Percentiles rank a stretch among this genome's conserved stretches.
These are phyloP conservation scores for Oedothorax gibbosus DNA, from an alignment of 1,140 invertebrate genomes.

Conservation along the genomic window DNA sequence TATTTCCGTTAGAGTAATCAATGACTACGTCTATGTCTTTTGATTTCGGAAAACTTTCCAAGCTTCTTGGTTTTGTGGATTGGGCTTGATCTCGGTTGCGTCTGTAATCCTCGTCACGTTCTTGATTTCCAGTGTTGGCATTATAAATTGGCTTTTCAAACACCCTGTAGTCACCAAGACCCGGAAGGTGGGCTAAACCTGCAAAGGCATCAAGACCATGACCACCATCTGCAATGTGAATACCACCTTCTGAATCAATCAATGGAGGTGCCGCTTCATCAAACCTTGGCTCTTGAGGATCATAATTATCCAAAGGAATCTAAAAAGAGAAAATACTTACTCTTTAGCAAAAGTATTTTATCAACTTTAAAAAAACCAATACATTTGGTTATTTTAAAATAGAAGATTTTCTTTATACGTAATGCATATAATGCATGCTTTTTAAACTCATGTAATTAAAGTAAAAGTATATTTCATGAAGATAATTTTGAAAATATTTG, in stretches of 20 bases:
- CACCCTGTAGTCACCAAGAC: conserved; percentile 31
- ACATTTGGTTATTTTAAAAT: not conserved
- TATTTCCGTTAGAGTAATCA: conserved; percentile 52
- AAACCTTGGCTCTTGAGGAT: conserved; percentile 61
- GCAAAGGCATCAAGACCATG: conserved; percentile 49
- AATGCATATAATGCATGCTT: too few species aligned
- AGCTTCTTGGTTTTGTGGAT: conserved; percentile 44
- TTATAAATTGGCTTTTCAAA: conserved; percentile 51
- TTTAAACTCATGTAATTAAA: too few species aligned
- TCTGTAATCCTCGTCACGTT: conserved; percentile 41
- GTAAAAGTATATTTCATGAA: too few species aligned
- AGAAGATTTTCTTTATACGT: too few species aligned
- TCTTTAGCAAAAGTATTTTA: not conserved
- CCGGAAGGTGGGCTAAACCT: conserved; percentile 27
- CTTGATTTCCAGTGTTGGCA: conserved; percentile 31
- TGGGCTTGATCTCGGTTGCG: not conserved
- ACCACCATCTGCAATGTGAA: conserved; percentile 64
- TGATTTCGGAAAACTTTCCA: conserved; percentile 28
- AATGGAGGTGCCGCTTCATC: conserved; percentile 65
- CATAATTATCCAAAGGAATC: conserved; percentile 53
- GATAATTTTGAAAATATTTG: too few species aligned
- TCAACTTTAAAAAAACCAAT: not conserved
- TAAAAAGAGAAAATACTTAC: not conserved
- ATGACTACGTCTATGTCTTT: conserved; percentile 53
- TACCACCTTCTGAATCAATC: conserved; percentile 63